Evolutionary conservation across 2,888 invertebrate species (phyloP).

Genomic region (Caenorhabditis doughertyi): DNA sequence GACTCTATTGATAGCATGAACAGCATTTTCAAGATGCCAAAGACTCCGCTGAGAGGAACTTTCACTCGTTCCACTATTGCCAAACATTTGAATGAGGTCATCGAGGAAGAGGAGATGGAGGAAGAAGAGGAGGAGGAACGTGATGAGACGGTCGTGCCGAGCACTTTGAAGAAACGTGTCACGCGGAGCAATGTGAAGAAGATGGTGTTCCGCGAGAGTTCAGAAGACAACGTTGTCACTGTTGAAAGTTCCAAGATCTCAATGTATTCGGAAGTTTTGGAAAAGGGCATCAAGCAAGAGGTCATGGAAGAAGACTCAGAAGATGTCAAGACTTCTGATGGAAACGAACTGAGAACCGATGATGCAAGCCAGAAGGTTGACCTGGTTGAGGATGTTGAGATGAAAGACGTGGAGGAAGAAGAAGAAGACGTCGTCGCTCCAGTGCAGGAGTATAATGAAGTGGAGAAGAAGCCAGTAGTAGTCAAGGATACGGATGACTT

Average conservation of each 20-base stretch:
- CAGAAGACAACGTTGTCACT: neutral
- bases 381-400: no score
- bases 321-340: neutral
- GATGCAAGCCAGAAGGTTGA: no score
- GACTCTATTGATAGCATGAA: slow-evolving; percentile 15
- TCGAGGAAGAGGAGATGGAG: slow-evolving; percentile 32
- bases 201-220: neutral
- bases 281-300: neutral
- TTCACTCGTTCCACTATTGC: slow-evolving; percentile 19
- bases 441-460: no score
- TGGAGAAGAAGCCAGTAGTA: no score
- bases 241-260: neutral
- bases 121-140: slow-evolving; percentile 2
- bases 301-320: neutral
- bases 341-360: no score
- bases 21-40: slow-evolving; percentile 28
- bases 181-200: neutral
- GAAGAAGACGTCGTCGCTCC: no score
- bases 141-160: slow-evolving; percentile 18
- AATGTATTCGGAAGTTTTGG: neutral
- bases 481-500: neutral
- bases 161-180: slow-evolving; percentile 13
- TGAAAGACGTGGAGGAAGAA: no score
- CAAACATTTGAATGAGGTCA: slow-evolving; percentile 9
- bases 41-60: slow-evolving; percentile 35